These are phyloP conservation scores for Valencia hispanica DNA, from an alignment of 2,797 vertebrate species.

Conservation along the genomic window DNA sequence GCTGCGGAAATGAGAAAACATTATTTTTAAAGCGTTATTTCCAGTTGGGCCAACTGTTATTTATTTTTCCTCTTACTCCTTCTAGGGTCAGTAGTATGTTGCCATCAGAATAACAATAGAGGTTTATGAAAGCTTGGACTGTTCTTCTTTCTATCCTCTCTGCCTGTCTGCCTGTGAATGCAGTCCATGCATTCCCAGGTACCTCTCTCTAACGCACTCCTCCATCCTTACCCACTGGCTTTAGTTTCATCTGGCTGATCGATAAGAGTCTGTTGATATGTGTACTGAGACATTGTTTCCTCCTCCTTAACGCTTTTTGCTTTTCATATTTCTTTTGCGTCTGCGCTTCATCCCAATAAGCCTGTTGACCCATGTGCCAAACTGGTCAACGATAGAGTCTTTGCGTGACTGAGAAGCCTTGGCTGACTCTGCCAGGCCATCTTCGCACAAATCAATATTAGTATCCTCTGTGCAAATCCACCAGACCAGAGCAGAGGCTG, in stretches of 20 bases:
- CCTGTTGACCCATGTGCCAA: slow-evolving; percentile 53
- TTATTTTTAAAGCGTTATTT: slow-evolving; percentile 86
- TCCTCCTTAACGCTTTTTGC: slow-evolving; percentile 43
- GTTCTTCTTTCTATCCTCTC: slow-evolving; percentile 51
- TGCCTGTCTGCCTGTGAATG: slow-evolving; percentile 28
- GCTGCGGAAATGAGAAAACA: slow-evolving; percentile 87
- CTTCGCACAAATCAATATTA: slow-evolving; percentile 69
- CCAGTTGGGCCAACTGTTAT: slow-evolving; percentile 73
- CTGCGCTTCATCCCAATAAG: slow-evolving; percentile 61
- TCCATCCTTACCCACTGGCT: slow-evolving; percentile 58
- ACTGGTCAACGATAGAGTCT: slow-evolving; percentile 49
- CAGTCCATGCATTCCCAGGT: slow-evolving; percentile 43
- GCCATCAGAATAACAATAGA: slow-evolving; percentile 65
- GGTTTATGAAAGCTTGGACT: slow-evolving; percentile 65
- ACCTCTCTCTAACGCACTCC: slow-evolving; percentile 23
- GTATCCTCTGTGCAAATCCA: slow-evolving; percentile 68
- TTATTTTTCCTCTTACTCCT: slow-evolving; percentile 65
- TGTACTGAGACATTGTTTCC: slow-evolving; percentile 69
- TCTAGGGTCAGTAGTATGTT: slow-evolving; percentile 65
- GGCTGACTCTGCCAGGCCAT: slow-evolving; percentile 53
- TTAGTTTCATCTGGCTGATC: slow-evolving; percentile 66
- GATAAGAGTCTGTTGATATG: slow-evolving; percentile 69
- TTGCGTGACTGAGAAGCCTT: slow-evolving; percentile 51
- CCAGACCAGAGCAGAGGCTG: slow-evolving; percentile 37
- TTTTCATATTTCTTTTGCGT: slow-evolving; percentile 56